phyloP scores from a whole-genome alignment of 2,888 invertebrate species.

The Resseliella maxima region DNA sequence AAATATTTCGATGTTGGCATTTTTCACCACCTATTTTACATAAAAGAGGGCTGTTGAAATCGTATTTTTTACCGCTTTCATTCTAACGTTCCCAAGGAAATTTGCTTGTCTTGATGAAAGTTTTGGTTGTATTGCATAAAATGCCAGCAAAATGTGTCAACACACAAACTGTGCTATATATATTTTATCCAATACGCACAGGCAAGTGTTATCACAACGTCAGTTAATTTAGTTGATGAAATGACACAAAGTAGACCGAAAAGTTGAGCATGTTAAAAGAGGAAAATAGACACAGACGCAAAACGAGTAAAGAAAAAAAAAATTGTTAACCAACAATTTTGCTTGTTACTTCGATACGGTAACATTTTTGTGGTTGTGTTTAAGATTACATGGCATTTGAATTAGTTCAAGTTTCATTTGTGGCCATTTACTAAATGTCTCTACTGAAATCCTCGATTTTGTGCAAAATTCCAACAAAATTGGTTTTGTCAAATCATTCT shows the following conservation, averaged over 20 bases:
- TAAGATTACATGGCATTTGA: not conserved
- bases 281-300: not conserved
- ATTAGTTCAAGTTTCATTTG: not conserved
- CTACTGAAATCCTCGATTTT: not conserved
- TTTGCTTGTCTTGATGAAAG: not conserved
- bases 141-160: not conserved
- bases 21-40: not conserved
- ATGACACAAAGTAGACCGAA: not conserved
- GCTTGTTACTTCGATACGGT: not conserved
- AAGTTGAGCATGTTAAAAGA: not conserved
- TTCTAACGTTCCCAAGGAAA: not conserved
- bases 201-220: not conserved
- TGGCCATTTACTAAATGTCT: not conserved
- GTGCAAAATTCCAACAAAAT: not conserved
- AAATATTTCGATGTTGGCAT: not conserved
- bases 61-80: not conserved
- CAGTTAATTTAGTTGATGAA: not conserved
- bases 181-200: not conserved
- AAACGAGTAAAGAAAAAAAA: not conserved
- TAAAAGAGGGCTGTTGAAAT: not conserved
- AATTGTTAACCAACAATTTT: not conserved
- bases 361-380: not conserved
- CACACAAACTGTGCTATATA: not conserved
- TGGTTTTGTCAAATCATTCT: not conserved
- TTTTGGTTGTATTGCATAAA: not conserved